These are phyloP conservation scores for Meda fulgida DNA, from an alignment of 2,797 vertebrate species.

Conservation along the genomic window DNA sequence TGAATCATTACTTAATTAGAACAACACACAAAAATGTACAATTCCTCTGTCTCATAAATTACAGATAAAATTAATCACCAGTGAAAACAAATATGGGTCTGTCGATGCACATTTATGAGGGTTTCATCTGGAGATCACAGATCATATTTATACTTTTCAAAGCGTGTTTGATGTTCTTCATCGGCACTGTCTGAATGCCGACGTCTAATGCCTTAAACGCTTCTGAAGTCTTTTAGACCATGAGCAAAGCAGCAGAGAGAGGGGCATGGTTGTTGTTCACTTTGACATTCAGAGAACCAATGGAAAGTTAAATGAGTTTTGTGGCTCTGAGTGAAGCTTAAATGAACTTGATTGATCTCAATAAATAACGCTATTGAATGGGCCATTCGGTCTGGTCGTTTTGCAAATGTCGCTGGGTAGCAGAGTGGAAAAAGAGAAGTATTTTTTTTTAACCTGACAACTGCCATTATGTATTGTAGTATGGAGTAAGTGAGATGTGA, in stretches of 20 bases:
- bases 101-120: slow-evolving; percentile 32
- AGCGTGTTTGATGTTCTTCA: slow-evolving; percentile 32
- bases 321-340: slow-evolving; percentile 53
- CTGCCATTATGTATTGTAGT: slow-evolving; percentile 46
- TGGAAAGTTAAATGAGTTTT: slow-evolving; percentile 58
- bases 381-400: slow-evolving; percentile 41
- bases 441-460: slow-evolving; percentile 20
- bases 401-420: slow-evolving; percentile 54
- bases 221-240: slow-evolving; percentile 34
- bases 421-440: slow-evolving; percentile 21
- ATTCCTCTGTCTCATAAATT: slow-evolving; percentile 15
- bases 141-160: slow-evolving; percentile 48
- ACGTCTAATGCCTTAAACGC: slow-evolving; percentile 32
- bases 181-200: slow-evolving; percentile 14
- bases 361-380: slow-evolving; percentile 55
- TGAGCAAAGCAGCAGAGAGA: slow-evolving; percentile 11
- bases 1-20: slow-evolving; percentile 48
- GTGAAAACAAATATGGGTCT: slow-evolving; percentile 17
- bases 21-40: slow-evolving; percentile 41
- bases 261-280: slow-evolving; percentile 29
- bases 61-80: background rate
- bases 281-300: slow-evolving; percentile 55
- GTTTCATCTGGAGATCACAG: slow-evolving; percentile 31
- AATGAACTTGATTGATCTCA: slow-evolving; percentile 58
- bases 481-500: slow-evolving; percentile 43